A percentile compares a stretch with the other conserved stretches of the same genome.
phyloP scores from a whole-genome alignment of 2,113 vertebrate species.

The Engystomops pustulosus region DNA sequence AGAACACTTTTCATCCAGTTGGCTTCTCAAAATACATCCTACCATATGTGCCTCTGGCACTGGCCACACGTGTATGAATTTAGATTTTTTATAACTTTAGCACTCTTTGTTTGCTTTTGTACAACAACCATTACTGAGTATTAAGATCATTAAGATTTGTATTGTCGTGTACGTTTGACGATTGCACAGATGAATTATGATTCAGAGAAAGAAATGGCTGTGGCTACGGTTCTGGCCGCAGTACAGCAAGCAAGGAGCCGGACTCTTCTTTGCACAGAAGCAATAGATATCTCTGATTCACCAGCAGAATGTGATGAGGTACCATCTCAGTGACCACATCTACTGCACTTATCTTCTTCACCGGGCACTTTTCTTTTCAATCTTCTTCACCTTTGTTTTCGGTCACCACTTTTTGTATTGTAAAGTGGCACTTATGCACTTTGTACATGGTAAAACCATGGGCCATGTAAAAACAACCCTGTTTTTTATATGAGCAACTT shows the following conservation, averaged over 20 bases:
- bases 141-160: background rate
- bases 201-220: constrained; percentile 41
- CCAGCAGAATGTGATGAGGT: constrained; percentile 16
- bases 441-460: background rate
- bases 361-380: constrained; percentile 35
- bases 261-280: constrained; percentile 34
- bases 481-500: constrained; percentile 26
- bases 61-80: constrained; percentile 26
- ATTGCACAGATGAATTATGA: constrained; percentile 34
- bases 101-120: background rate
- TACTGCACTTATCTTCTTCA: background rate
- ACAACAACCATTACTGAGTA: background rate
- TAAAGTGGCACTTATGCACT: background rate
- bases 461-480: constrained; percentile 23
- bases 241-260: constrained; percentile 39
- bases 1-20: background rate
- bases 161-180: constrained; percentile 37
- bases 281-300: background rate
- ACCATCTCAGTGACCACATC: background rate
- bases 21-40: background rate
- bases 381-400: background rate
- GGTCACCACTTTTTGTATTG: constrained; percentile 24
- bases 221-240: constrained; percentile 46
- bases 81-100: background rate
- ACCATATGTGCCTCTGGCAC: constrained; percentile 13